phyloP scores from a whole-genome alignment of 2,888 invertebrate species.

The Pseudolycoriella hygida region DNA sequence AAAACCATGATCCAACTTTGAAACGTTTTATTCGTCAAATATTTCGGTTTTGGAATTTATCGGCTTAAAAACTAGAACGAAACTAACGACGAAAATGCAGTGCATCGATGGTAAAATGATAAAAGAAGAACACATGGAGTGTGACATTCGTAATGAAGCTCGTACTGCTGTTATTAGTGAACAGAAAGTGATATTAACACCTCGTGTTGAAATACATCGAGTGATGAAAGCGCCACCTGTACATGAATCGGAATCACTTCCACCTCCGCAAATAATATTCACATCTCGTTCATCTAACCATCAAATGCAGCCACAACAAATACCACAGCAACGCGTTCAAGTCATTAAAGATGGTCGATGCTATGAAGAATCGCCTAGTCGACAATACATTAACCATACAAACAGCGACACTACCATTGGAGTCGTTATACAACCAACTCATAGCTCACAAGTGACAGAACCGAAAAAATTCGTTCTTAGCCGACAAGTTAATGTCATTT shows the following conservation, averaged over 20 bases:
- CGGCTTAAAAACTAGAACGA: too few species aligned
- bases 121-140: neutral
- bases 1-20: too few species aligned
- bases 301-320: constrained; percentile 9
- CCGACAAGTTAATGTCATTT: constrained; percentile 24
- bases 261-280: neutral
- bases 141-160: constrained; percentile 1
- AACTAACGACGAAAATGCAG: neutral
- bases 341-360: constrained; percentile 29
- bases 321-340: constrained; percentile 21
- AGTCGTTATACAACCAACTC: neutral
- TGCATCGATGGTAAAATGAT: neutral
- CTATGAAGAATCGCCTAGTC: constrained; percentile 19
- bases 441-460: constrained; percentile 5
- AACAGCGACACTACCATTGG: neutral
- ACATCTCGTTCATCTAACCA: neutral
- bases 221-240: neutral
- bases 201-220: constrained; percentile 5
- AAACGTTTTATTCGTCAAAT: too few species aligned
- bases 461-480: constrained; percentile 24
- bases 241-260: neutral
- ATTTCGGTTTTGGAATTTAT: too few species aligned
- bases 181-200: constrained; percentile 3
- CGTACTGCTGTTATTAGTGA: constrained; percentile 1
- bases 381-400: neutral